Evolutionary conservation across 2,888 invertebrate species (phyloP), one percentile per base, ranked within the genome.

Genomic region (Cephonodes hylas): DNA sequence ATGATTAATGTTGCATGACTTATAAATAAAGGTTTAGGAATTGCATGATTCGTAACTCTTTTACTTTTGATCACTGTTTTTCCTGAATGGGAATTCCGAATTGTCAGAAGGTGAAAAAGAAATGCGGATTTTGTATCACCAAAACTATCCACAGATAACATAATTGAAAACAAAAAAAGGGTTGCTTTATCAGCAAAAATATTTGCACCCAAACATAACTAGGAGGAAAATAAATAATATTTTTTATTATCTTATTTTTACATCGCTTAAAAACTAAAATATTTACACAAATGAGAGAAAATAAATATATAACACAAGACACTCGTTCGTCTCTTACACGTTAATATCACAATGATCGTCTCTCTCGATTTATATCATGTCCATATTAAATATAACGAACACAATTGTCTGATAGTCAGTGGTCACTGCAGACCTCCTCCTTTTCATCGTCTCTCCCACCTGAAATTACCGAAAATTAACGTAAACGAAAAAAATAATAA

Each of bases 291-390:
- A 7, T 53, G 53, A 53, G 53, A 53, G 53, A 53, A 20, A 53
- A 53, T n/a, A n/a, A n/a, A n/a, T 31, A 80, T 31, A 80, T 74
- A 77, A 74, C 73, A 76, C 74, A 75, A 75, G 74, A 75, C 80
- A 85, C 85, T 85, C 77, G 73, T 74, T 77, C 76, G 74, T 79
- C 81, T 76, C 91, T 89, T 90, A 91, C 77, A 81, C 78, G 81
- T 80, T 91, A 91, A 91, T 91, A 91, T 92, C 91, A 92, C 91
- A 91, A 85, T 74, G 67, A 89, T 91, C 91, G 91, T 91, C 91
- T 83, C 81, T 91, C 71, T 83, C 91, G 91, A 91, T 83, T 73
- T 64, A 68, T 63, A 69, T 72, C 70, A 75, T 76, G 77, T 77
- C 68, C 73, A 64, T 69, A 69, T 62, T 63, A 63, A 73, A 76